Conservation (phyloP, 2,797 vertebrate genomes). For the Falco columbarius region DNA sequence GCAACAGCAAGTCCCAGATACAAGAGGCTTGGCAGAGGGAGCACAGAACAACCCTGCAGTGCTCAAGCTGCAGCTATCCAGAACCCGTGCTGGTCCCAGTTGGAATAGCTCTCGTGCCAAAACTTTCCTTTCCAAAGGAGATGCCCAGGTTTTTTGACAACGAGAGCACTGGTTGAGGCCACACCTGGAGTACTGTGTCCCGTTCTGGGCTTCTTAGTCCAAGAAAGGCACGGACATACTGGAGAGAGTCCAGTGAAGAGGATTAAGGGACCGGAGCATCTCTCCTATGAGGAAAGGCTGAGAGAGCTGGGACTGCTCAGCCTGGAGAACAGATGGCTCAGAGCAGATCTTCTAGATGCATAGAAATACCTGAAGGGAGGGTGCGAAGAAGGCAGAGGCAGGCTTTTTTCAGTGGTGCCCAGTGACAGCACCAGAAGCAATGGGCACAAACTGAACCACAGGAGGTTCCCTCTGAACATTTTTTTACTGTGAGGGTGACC, state of each 20-base stretch:
- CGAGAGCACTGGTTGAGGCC: background rate
- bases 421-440: background rate
- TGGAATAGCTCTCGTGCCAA: background rate
- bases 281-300: background rate
- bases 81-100: background rate
- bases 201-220: background rate
- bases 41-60: background rate
- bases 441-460: background rate
- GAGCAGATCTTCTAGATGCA: background rate
- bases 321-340: background rate
- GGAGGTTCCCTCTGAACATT: background rate
- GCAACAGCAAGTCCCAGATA: background rate
- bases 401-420: background rate
- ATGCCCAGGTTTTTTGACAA: background rate
- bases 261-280: background rate
- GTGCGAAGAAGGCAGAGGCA: background rate
- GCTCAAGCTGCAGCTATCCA: background rate
- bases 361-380: background rate
- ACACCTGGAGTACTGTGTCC: background rate
- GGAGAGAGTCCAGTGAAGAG: background rate
- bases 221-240: background rate
- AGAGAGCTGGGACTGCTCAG: background rate
- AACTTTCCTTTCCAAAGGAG: background rate
- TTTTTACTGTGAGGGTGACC: background rate
- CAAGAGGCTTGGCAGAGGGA: background rate